Evolutionary conservation across 2,797 vertebrate species (phyloP).

Genomic region (Chanos chanos): DNA sequence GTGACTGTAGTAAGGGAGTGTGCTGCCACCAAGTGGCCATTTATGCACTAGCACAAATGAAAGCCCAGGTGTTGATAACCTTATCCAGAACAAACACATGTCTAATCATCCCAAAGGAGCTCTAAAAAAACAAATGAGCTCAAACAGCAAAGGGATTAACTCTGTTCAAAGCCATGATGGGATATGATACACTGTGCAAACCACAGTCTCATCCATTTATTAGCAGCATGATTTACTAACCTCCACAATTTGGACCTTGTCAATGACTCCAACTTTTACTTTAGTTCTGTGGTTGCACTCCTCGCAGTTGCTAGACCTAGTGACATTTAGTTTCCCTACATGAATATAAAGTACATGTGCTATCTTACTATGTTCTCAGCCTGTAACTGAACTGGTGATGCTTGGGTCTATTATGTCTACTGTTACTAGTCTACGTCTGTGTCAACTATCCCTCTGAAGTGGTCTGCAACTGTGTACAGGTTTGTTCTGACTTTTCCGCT

Average conservation of each 20-base stretch:
- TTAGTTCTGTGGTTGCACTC: too few species aligned
- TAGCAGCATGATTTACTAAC: constrained; percentile 18
- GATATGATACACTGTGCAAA: neutral
- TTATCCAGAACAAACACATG: constrained; percentile 17
- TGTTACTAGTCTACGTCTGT: too few species aligned
- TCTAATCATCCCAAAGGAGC: constrained; percentile 32
- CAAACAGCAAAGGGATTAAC: constrained; percentile 17
- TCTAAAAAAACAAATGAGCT: constrained; percentile 29
- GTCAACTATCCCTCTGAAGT: too few species aligned
- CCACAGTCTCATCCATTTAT: constrained; percentile 20
- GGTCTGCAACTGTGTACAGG: too few species aligned
- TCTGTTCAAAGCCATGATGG: constrained; percentile 4
- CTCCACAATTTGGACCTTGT: constrained; percentile 14
- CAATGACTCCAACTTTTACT: too few species aligned
- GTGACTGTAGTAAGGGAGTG: constrained; percentile 20
- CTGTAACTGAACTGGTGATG: too few species aligned
- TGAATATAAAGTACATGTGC: too few species aligned
- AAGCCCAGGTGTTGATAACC: neutral
- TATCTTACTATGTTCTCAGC: too few species aligned
- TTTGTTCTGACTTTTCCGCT: too few species aligned
- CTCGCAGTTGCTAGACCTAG: too few species aligned
- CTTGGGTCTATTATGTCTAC: too few species aligned
- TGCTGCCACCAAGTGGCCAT: constrained; percentile 53
- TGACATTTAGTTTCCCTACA: too few species aligned
- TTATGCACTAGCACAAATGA: constrained; percentile 13